Percentiles rank a stretch among this genome's conserved stretches.
phyloP scores from a whole-genome alignment of 1,140 invertebrate species.

The Physella acuta region DNA sequence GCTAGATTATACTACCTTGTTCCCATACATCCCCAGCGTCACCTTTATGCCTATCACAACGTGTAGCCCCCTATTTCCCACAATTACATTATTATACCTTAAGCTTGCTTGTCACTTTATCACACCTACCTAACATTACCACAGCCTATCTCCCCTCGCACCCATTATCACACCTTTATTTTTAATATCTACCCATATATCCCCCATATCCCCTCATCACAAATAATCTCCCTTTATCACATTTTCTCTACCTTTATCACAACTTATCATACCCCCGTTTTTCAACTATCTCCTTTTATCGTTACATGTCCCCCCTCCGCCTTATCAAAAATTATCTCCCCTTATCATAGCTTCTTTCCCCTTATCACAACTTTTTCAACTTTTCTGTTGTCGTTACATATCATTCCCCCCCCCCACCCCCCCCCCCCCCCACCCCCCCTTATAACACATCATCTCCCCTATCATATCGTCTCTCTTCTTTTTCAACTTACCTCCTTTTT shows the following conservation, averaged over 20 bases:
- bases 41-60: no score
- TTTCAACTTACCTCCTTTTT: not conserved
- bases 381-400: not conserved
- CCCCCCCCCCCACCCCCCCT: constrained; percentile 5
- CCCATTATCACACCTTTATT: no score
- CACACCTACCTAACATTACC: no score
- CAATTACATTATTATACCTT: no score
- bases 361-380: not conserved
- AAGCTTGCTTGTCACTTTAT: no score
- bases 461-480: not conserved
- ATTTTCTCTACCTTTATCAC: constrained; percentile 1
- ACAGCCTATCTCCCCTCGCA: no score
- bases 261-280: not conserved
- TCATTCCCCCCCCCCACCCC: not conserved
- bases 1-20: no score
- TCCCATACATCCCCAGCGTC: no score
- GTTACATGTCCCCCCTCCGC: not conserved
- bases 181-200: no score
- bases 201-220: no score
- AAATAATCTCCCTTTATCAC: constrained; percentile 1
- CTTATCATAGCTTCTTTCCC: not conserved
- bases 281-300: not conserved
- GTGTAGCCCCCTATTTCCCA: no score
- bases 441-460: not conserved
- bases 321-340: no score